Evolutionary conservation across 2,113 vertebrate genomes (phyloP).

Genomic region (Crotalus viridis): DNA sequence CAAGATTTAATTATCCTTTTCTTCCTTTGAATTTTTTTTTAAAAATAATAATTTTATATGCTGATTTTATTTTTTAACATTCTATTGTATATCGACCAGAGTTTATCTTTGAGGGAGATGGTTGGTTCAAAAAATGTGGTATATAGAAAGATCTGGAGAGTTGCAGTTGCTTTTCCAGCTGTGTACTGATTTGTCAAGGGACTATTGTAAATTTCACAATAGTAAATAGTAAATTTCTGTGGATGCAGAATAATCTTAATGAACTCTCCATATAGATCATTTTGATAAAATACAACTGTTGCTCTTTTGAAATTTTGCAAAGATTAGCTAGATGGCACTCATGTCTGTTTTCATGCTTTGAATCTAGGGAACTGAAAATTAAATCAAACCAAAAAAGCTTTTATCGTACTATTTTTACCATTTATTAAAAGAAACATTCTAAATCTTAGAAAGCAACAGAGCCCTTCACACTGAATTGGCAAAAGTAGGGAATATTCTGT

Average conservation of each 20-base stretch:
- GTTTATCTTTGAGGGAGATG: neutral
- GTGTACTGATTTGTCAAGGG: neutral
- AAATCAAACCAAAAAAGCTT: neutral
- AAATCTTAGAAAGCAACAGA: conserved; percentile 11
- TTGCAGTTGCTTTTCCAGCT: neutral
- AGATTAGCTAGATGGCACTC: neutral
- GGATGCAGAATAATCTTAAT: neutral
- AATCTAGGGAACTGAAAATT: neutral
- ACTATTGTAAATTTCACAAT: neutral
- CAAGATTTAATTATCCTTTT: neutral
- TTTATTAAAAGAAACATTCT: neutral
- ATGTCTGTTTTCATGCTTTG: fast-evolving
- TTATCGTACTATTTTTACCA: neutral
- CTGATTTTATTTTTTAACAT: neutral
- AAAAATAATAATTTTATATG: neutral
- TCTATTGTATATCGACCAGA: neutral
- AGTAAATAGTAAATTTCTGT: neutral
- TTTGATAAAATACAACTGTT: fast-evolving
- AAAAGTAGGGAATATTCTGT: conserved; percentile 20
- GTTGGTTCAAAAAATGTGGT: neutral
- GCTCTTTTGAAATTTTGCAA: neutral
- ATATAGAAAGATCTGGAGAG: neutral
- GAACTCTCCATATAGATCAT: neutral
- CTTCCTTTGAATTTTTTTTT: neutral
- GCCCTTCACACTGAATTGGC: fast-evolving